phyloP scores from a whole-genome alignment of 1,140 invertebrate genomes.

The Zeugodacus cucurbitae region DNA sequence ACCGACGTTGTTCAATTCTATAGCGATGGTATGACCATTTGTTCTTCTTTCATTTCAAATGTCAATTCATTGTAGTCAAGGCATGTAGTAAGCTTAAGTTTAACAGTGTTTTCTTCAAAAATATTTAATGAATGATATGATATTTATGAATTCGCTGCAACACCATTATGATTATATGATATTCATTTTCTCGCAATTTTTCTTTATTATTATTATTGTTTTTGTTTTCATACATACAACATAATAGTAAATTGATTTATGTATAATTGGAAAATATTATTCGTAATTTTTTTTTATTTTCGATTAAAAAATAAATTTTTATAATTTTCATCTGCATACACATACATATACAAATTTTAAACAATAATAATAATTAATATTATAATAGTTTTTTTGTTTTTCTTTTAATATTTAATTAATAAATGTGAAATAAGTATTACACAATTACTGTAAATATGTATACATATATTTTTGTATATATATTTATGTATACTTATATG shows the following conservation, averaged over 20 bases:
- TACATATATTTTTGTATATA: too few species aligned
- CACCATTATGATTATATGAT: neutral
- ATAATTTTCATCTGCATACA: conserved; percentile 7
- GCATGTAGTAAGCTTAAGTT: too few species aligned
- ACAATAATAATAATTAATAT: conserved; percentile 4
- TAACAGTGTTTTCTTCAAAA: too few species aligned
- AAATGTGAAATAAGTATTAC: conserved; percentile 11
- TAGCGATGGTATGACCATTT: too few species aligned
- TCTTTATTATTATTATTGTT: conserved; percentile 12
- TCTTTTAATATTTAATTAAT: neutral
- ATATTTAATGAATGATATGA: too few species aligned
- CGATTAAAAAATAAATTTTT: conserved; percentile 26
- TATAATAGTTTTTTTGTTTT: conserved; percentile 22
- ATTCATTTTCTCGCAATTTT: conserved; percentile 19
- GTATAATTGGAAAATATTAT: conserved; percentile 39
- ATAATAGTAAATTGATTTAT: conserved; percentile 37
- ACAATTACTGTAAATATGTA: conserved; percentile 41
- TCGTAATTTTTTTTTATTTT: conserved; percentile 22
- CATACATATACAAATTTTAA: conserved; percentile 18
- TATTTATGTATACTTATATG: neutral
- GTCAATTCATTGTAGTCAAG: too few species aligned
- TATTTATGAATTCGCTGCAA: neutral
- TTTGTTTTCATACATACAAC: conserved; percentile 27
- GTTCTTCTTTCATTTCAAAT: too few species aligned
- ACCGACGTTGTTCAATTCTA: too few species aligned